A percentile compares a stretch with the other conserved stretches of the same genome.
Conservation (phyloP, 2,113 vertebrate genomes). For the Bagarius yarrelli region DNA sequence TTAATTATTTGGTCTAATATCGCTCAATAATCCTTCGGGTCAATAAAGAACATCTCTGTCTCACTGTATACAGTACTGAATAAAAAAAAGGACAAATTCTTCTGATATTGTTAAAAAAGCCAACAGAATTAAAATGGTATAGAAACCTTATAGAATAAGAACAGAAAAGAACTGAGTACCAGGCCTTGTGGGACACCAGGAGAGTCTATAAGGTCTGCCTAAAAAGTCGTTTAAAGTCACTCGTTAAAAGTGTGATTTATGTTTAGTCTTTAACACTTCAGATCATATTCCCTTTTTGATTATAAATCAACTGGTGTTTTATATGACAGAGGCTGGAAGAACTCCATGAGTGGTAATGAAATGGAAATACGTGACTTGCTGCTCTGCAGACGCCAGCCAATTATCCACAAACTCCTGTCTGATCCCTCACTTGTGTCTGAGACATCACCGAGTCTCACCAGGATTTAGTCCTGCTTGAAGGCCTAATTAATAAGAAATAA, state of each 20-base stretch:
- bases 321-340: conserved; percentile 7
- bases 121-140: too few species aligned
- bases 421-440: conserved; percentile 47
- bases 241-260: background rate
- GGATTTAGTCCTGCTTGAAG: conserved; percentile 39
- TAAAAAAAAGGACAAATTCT: too few species aligned
- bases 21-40: too few species aligned
- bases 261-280: conserved; percentile 4
- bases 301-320: background rate
- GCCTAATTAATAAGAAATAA: conserved; percentile 22
- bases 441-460: conserved; percentile 37
- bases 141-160: too few species aligned
- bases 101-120: too few species aligned
- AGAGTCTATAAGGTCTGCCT: too few species aligned
- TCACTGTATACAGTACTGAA: too few species aligned
- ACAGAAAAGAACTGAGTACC: too few species aligned
- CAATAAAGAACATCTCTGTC: too few species aligned
- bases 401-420: conserved; percentile 67
- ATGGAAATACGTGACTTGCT: conserved; percentile 62
- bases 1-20: too few species aligned
- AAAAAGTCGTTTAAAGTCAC: background rate
- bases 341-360: conserved; percentile 64
- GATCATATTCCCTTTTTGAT: conserved; percentile 1
- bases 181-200: too few species aligned
- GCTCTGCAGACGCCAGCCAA: conserved; percentile 63